Evolutionary conservation across 2,888 invertebrate genomes (phyloP).

Genomic region (Napeogenes sylphis): DNA sequence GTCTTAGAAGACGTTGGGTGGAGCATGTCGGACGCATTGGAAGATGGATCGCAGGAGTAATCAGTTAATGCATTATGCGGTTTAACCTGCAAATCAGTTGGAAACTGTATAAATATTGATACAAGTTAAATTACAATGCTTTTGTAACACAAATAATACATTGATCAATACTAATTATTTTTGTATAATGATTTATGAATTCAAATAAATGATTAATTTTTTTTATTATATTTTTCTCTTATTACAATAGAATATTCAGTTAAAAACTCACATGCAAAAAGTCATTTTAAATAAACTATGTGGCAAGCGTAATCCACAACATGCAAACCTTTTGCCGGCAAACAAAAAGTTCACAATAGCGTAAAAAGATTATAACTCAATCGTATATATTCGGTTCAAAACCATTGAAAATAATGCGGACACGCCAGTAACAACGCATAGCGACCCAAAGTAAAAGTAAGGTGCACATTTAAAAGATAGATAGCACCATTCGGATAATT

Average conservation of each 20-base stretch:
- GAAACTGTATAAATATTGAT: conserved; percentile 58
- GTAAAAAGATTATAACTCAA: conserved; percentile 18
- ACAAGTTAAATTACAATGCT: conserved; percentile 36
- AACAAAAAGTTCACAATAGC: conserved; percentile 19
- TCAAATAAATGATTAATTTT: background rate
- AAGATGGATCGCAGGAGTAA: conserved; percentile 70
- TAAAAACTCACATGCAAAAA: background rate
- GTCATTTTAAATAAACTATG: conserved; percentile 1
- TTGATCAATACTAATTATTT: background rate
- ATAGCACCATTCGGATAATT: conserved; percentile 82
- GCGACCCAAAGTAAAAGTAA: conserved; percentile 62
- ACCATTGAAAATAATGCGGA: conserved; percentile 20
- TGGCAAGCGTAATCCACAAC: background rate
- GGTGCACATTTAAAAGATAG: conserved; percentile 81
- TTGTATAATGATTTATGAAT: background rate
- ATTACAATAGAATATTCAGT: background rate
- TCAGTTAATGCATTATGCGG: conserved; percentile 74
- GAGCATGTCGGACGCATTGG: conserved; percentile 56
- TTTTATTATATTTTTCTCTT: background rate
- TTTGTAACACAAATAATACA: conserved; percentile 13
- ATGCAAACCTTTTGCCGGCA: conserved; percentile 6
- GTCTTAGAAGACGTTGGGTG: conserved; percentile 49
- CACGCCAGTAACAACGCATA: conserved; percentile 30
- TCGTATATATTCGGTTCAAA: conserved; percentile 20
- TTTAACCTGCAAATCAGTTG: conserved; percentile 57